These are phyloP conservation scores for human (Homo sapiens) DNA, from an alignment of 2,113 vertebrate species.

Conservation along the genomic window DNA sequence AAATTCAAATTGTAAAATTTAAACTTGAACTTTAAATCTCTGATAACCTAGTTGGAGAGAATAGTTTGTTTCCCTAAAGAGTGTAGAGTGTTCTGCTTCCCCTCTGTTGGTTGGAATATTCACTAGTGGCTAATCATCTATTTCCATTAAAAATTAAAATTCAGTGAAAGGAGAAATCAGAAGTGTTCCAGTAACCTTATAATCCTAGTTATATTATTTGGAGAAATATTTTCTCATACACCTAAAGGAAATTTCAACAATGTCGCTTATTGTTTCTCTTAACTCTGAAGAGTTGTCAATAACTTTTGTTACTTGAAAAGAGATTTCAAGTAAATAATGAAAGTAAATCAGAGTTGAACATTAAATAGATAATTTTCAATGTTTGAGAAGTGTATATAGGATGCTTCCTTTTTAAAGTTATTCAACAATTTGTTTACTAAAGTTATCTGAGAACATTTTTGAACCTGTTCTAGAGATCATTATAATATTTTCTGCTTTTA, in stretches of 20 bases:
- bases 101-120: conserved; percentile 19
- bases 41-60: conserved; percentile 38
- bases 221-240: conserved; percentile 42
- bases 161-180: conserved; percentile 4
- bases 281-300: not conserved
- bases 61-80: conserved; percentile 23
- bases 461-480: conserved; percentile 6
- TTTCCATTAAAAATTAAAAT: not conserved
- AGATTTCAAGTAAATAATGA: conserved; percentile 27
- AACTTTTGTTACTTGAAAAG: conserved; percentile 33
- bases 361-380: conserved; percentile 41
- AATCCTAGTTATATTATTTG: conserved; percentile 46
- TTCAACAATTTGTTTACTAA: conserved; percentile 45
- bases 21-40: conserved; percentile 58
- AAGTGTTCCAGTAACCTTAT: conserved; percentile 17
- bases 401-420: conserved; percentile 36
- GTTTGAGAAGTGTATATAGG: not conserved
- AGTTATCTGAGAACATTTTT: conserved; percentile 52
- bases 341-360: conserved; percentile 23
- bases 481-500: conserved; percentile 25
- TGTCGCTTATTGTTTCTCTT: conserved; percentile 51
- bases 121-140: not conserved
- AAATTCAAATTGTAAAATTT: not conserved
- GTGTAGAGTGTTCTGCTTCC: not conserved
- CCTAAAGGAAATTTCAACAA: conserved; percentile 11